Evolutionary conservation across 2,113 vertebrate genomes (phyloP).

Genomic region (Channa argus): DNA sequence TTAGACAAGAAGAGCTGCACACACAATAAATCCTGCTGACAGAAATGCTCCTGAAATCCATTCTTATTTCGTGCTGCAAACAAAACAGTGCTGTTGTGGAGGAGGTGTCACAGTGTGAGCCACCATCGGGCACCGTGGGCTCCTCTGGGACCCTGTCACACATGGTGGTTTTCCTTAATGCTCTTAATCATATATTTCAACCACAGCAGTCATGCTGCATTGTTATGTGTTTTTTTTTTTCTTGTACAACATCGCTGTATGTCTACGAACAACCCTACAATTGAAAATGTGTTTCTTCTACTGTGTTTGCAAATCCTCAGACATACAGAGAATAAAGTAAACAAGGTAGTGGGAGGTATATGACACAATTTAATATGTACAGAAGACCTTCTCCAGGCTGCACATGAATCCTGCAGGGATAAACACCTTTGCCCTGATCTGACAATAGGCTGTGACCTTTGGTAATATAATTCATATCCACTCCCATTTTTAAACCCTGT

Average conservation of each 20-base stretch:
- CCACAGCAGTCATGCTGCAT: background rate
- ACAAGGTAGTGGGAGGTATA: background rate
- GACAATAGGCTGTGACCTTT: too few relatives aligned
- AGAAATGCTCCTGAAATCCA: constrained; percentile 16
- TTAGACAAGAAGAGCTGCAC: background rate
- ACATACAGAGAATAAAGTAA: background rate
- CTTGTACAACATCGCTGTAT: background rate
- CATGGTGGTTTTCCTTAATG: background rate
- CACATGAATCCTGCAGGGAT: background rate
- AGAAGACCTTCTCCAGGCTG: background rate
- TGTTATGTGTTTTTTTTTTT: background rate
- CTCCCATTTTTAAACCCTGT: too few relatives aligned
- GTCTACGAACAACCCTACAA: constrained; percentile 1
- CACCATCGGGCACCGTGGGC: background rate
- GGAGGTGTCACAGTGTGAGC: background rate
- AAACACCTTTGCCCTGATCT: too few relatives aligned
- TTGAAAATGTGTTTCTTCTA: constrained; percentile 9
- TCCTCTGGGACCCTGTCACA: background rate
- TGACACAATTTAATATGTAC: constrained; percentile 7
- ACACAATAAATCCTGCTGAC: constrained; percentile 6
- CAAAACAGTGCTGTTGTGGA: background rate
- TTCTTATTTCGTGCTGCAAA: background rate
- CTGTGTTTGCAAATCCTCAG: background rate
- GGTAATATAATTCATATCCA: too few relatives aligned
- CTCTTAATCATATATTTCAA: background rate